These are phyloP conservation scores for Drosophila borealis DNA, from an alignment of 2,888 invertebrate species.

Conservation along the genomic window DNA sequence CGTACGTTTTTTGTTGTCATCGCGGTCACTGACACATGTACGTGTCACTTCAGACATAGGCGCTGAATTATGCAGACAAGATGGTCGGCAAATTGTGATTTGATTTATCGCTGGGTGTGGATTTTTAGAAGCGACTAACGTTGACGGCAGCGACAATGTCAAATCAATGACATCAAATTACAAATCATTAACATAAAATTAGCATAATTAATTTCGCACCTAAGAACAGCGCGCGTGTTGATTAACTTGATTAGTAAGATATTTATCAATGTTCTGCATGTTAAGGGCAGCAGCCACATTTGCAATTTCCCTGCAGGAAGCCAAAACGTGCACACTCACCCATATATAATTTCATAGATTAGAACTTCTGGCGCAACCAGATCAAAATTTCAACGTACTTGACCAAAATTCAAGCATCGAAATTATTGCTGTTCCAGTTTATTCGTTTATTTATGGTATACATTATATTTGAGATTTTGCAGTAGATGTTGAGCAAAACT, in stretches of 20 bases:
- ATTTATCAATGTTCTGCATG: conserved; percentile 18
- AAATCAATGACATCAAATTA: conserved; percentile 74
- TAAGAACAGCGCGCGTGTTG: conserved; percentile 21
- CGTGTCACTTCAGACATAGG: conserved; percentile 58
- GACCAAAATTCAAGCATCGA: conserved; percentile 12
- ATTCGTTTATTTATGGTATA: not conserved
- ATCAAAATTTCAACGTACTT: conserved; percentile 15
- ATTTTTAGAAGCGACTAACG: conserved; percentile 40
- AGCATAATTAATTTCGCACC: conserved; percentile 73
- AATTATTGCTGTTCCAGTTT: conserved; percentile 3
- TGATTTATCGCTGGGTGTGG: conserved; percentile 61
- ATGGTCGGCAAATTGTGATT: conserved; percentile 56
- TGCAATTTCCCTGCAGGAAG: conserved; percentile 31
- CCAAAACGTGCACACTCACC: not conserved
- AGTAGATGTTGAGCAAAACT: conserved; percentile 12
- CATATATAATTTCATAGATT: not conserved
- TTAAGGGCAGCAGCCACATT: conserved; percentile 13
- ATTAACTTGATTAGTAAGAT: conserved; percentile 47
- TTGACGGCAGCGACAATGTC: conserved; percentile 41
- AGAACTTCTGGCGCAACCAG: not conserved
- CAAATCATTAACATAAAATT: conserved; percentile 67
- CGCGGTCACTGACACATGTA: conserved; percentile 74
- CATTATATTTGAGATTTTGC: not conserved
- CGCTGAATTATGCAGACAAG: conserved; percentile 70
- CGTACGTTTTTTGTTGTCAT: conserved; percentile 23